Evolutionary conservation across 2,113 vertebrate species (phyloP), one percentile per base, ranked within the genome.

Genomic region (Vulpes lagopus): DNA sequence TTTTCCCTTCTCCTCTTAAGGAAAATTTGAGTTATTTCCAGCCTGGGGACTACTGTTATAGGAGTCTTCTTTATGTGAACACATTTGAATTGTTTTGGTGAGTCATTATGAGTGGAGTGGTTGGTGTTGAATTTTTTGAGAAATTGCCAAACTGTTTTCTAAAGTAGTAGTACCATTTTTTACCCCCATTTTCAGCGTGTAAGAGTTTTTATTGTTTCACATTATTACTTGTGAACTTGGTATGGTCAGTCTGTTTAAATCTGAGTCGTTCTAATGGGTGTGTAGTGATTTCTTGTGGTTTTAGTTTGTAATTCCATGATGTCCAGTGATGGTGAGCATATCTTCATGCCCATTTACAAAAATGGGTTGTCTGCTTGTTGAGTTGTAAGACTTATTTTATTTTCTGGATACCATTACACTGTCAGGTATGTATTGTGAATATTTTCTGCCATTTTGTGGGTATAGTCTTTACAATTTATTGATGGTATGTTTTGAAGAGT

Each of bases 391-490:
- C 11, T 86, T 90, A 60, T 74, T 95, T 32, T 93, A 8, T 87
- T 43, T 65, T 90, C 65, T 81, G 81, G 35, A 43, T 81, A 8
- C 4, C 20, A 76, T 79, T 49, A 84, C 43, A 69, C 78, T 19
- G 12, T 89, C 57, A 91, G 57, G 38, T 76, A 92, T 49, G 25
- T 92, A 43, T 78, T 76, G 10, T 69, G 59, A 74, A 43, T 78
- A n/a, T 82, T 76, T 87, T 73, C 25, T 62, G 16, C 17, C 17
- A 35, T 62, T 85, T 73, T 85, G 14, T 93, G 64, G 25, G 76
- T 81, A 60, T 86, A 93, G 65, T 8, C 27, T 95, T 89, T 95
- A 91, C 1, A 89, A 16, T 92, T 85, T 87, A n/a, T 93, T 93
- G 86, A 35, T 86, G 53, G 19, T 51, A 12, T 62, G 16, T 65